Evolutionary conservation across 2,113 vertebrate genomes (phyloP), one percentile per base, ranked within the genome.

Genomic region (Panthera leo): DNA sequence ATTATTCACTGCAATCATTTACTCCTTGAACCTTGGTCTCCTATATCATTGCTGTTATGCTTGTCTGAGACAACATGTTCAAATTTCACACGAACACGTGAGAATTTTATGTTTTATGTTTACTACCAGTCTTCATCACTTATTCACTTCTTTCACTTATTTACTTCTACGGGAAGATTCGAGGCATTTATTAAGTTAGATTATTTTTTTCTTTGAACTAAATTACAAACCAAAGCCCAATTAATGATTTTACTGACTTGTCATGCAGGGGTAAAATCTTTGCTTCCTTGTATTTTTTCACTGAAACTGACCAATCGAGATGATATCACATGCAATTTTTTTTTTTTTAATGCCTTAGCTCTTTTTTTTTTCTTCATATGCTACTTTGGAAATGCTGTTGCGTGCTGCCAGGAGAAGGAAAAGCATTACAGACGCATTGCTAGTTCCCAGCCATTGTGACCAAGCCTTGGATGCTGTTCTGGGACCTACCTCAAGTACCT

Each of bases 161-260:
- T 89, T 58, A 65, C 29, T 94, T 93, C 86, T 76, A 63, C 48
- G 75, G 65, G 55, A 39, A 79, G 89, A 96, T 36, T 80, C 58
- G 90, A 93, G n/a, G 45, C 75, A 93, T 83, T 80, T 42, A 58
- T 36, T 73, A 95, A 95, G 48, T 53, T 75, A 82, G 14, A 31
- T 91, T 82, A 48, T 58, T 85, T 80, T 61, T 61, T 85, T 51
- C 55, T 75, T 96, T 86, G 51, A 93, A 76, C 16, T 70, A 90
- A 94, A 94, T 95, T 95, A 82, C 29, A 87, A 89, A 42, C 76
- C 80, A 27, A 92, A 94, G 31, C 2, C 51, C 92, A 89, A 83
- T 42, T 83, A 96, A 79, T 55, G 25, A 79, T 86, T 94, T 96
- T 95, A 34, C n/a, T 92, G 51, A 94, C 53, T 19, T 82, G n/a